Percentiles rank a stretch among this genome's conserved stretches.
These are phyloP conservation scores for Oreamnos americanus DNA, from an alignment of 2,113 vertebrate species.

Conservation along the genomic window DNA sequence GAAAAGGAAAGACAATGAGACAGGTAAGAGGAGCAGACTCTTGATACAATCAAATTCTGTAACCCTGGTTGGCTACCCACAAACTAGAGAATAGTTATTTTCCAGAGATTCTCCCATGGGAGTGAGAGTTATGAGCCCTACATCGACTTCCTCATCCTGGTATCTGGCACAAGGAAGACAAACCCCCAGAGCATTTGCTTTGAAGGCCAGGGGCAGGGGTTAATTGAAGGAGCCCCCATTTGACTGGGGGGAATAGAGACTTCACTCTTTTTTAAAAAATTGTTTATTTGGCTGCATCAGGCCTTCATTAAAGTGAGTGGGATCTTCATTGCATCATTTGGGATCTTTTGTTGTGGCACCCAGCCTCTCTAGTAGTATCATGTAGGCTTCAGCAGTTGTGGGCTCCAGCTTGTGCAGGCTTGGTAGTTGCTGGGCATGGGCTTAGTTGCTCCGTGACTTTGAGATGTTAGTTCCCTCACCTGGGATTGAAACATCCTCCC, in stretches of 20 bases:
- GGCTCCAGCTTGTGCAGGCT: background rate
- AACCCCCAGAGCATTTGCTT: background rate
- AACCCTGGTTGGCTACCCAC: background rate
- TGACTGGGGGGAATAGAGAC: background rate
- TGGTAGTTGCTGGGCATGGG: background rate
- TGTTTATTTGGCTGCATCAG: background rate
- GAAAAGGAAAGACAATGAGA: background rate
- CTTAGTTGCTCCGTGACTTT: background rate
- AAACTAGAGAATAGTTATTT: background rate
- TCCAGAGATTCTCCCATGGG: background rate
- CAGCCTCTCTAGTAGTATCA: background rate
- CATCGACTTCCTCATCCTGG: rapidly evolving
- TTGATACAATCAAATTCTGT: background rate
- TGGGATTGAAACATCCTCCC: background rate
- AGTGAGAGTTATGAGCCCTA: background rate
- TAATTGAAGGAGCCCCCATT: background rate
- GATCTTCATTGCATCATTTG: background rate
- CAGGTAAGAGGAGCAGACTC: background rate
- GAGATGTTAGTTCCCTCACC: background rate
- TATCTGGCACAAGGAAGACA: background rate
- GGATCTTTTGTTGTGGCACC: background rate
- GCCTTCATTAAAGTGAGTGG: background rate
- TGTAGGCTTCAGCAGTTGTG: background rate
- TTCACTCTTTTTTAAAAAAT: background rate
- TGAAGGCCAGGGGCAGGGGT: background rate